Evolutionary conservation across 1,140 invertebrate genomes (phyloP).

Genomic region (Venustaconcha ellipsiformis): DNA sequence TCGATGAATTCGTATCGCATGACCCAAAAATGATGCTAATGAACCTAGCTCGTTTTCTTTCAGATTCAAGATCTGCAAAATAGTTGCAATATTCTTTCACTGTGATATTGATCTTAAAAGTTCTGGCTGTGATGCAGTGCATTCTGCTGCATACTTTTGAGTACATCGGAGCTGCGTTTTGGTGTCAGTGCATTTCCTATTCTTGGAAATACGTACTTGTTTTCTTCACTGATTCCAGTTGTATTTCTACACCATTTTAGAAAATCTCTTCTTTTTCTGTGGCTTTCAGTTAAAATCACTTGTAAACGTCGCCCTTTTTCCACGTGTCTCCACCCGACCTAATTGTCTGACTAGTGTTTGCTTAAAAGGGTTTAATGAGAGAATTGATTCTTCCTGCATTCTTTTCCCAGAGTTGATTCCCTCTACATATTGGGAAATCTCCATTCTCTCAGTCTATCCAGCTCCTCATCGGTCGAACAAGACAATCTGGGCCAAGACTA

Average conservation of each 20-base stretch:
- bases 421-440: background rate
- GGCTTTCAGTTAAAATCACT: slow-evolving; percentile 2
- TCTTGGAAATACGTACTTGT: slow-evolving; percentile 14
- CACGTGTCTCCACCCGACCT: slow-evolving; percentile 15
- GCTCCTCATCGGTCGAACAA: slow-evolving; percentile 15
- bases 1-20: slow-evolving; percentile 26
- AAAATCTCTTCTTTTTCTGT: background rate
- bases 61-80: slow-evolving; percentile 20
- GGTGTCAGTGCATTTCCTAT: background rate
- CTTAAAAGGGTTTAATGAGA: background rate
- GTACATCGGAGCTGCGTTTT: slow-evolving; percentile 1
- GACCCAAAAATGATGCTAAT: slow-evolving; percentile 24
- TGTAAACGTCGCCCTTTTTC: slow-evolving; percentile 17
- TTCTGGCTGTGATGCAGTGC: background rate
- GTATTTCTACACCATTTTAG: background rate
- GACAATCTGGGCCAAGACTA: too few relatives aligned
- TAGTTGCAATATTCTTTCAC: slow-evolving; percentile 12
- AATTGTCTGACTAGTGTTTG: background rate
- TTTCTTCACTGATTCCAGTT: background rate
- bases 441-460: slow-evolving; percentile 10
- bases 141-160: slow-evolving; percentile 6
- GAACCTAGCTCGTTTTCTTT: slow-evolving; percentile 19
- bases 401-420: background rate
- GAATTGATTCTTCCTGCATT: background rate
- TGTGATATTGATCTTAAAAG: background rate